Conservation (phyloP, 2,888 invertebrate genomes). For the Arctia plantaginis region DNA sequence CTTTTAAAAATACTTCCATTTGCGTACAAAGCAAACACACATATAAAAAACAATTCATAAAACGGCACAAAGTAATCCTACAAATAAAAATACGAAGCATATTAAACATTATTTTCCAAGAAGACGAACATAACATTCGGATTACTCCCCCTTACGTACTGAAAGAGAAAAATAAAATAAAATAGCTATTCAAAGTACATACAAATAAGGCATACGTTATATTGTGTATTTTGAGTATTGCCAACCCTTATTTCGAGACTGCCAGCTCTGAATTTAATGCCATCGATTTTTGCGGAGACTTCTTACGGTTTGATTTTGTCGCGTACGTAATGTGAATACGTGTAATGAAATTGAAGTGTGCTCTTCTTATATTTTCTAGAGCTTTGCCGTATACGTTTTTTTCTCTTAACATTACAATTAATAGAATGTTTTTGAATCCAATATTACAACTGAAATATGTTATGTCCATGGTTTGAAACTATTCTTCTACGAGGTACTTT, state of each 20-base stretch:
- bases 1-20: not conserved
- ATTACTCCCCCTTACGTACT: slow-evolving; percentile 54
- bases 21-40: not conserved
- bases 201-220: slow-evolving; percentile 66
- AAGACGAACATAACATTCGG: slow-evolving; percentile 43
- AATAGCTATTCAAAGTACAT: slow-evolving; percentile 59
- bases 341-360: slow-evolving; percentile 48
- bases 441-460: not conserved
- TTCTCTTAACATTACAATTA: not conserved
- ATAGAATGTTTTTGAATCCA: not conserved
- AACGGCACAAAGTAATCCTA: slow-evolving; percentile 30
- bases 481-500: not conserved
- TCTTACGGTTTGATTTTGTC: slow-evolving; percentile 51
- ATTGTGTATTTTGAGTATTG: slow-evolving; percentile 57
- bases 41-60: slow-evolving; percentile 13
- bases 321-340: slow-evolving; percentile 32
- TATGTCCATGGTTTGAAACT: not conserved
- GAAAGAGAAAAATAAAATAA: slow-evolving; percentile 52
- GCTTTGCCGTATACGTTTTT: slow-evolving; percentile 4
- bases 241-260: slow-evolving; percentile 67
- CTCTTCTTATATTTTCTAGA: slow-evolving; percentile 4
- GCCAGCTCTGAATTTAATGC: slow-evolving; percentile 65
- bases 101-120: slow-evolving; percentile 47
- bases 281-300: slow-evolving; percentile 62
- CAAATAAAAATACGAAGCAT: slow-evolving; percentile 35